Conservation (phyloP, 2,113 vertebrate genomes). For the Collichthys lucidus region DNA sequence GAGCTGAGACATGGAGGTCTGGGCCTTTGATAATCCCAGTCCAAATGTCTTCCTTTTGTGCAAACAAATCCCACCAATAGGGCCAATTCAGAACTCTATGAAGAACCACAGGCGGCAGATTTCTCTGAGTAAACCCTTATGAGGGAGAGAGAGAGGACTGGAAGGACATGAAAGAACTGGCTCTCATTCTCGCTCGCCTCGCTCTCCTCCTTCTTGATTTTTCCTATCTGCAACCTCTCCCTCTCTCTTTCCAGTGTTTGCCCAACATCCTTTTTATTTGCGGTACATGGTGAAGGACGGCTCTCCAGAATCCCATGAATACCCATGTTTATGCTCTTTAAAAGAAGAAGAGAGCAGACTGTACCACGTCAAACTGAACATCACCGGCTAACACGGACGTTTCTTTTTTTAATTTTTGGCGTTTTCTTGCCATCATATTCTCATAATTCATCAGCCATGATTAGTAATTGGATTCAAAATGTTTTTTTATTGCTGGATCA, state of each 20-base stretch:
- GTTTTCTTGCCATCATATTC: conserved; percentile 20
- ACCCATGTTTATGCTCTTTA: conserved; percentile 24
- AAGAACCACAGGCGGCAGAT: conserved; percentile 65
- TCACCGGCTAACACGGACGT: no score
- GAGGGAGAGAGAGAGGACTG: conserved; percentile 55
- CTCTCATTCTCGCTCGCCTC: conserved; percentile 38
- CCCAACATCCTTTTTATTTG: conserved; percentile 50
- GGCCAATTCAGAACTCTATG: conserved; percentile 50
- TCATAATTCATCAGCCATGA: conserved; percentile 53
- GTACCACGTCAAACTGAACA: conserved; percentile 17
- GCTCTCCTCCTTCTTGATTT: conserved; percentile 19
- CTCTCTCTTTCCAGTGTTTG: conserved; percentile 25
- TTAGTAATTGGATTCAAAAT: conserved; percentile 53
- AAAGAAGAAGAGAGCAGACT: background rate
- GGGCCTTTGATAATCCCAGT: conserved; percentile 65
- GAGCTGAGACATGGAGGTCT: conserved; percentile 66
- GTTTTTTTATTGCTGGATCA: conserved; percentile 48
- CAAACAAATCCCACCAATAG: conserved; percentile 65
- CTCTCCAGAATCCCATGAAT: conserved; percentile 28
- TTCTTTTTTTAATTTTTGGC: conserved; percentile 3
- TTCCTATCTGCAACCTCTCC: no score
- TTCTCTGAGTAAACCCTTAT: conserved; percentile 57
- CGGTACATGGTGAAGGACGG: conserved; percentile 17
- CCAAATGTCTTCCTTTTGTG: conserved; percentile 75
- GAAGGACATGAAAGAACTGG: conserved; percentile 75